phyloP scores from a whole-genome alignment of 2,797 vertebrate species.

The Smutsia gigantea region DNA sequence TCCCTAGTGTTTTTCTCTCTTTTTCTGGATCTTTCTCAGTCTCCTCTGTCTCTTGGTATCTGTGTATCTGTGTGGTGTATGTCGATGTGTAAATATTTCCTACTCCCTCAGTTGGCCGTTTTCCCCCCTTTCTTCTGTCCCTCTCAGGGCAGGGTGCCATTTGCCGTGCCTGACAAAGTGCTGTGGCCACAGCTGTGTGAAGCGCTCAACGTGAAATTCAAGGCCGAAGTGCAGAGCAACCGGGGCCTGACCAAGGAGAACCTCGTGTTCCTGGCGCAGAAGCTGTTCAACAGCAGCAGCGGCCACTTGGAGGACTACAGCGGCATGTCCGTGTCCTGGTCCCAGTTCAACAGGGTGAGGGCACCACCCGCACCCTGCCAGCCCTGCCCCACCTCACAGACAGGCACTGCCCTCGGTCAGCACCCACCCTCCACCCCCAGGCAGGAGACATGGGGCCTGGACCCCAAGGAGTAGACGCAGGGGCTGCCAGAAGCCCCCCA shows the following conservation, averaged over 20 bases:
- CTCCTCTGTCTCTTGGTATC: not conserved
- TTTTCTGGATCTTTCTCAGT: not conserved
- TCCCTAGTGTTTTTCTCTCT: not conserved
- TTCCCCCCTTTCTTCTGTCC: constrained; percentile 67
- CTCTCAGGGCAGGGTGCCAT: constrained; percentile 93
- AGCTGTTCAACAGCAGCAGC: constrained; percentile 93
- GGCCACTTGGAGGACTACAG: constrained; percentile 93
- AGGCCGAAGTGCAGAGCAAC: constrained; percentile 96
- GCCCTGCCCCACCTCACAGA: not conserved
- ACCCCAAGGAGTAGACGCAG: not conserved
- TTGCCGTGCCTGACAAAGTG: constrained; percentile 95
- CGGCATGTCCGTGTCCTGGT: constrained; percentile 95
- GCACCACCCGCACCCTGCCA: not conserved
- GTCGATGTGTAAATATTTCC: not conserved
- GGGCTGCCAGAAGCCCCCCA: not conserved
- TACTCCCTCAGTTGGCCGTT: not conserved
- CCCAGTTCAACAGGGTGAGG: constrained; percentile 96
- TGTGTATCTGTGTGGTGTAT: not conserved
- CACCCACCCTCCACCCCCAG: not conserved
- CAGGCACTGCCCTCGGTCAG: not conserved
- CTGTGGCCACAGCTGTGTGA: constrained; percentile 96
- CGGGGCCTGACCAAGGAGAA: constrained; percentile 96
- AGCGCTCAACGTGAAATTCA: constrained; percentile 97
- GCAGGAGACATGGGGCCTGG: not conserved
- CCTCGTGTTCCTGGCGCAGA: constrained; percentile 96